These are phyloP conservation scores for Fragum sueziense DNA, from an alignment of 2,888 invertebrate genomes.

Conservation along the genomic window DNA sequence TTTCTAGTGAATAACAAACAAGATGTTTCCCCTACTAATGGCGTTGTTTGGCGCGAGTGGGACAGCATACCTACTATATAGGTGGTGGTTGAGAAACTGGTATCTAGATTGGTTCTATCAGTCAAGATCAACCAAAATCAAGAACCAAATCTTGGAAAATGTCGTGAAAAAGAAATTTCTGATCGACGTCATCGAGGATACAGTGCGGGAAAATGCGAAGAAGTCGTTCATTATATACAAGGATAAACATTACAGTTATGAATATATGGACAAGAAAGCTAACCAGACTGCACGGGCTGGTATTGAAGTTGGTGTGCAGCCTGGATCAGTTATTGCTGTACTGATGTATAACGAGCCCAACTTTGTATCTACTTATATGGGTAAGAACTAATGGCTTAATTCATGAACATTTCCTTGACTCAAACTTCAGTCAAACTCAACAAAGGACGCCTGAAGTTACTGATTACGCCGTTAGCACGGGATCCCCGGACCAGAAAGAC, in stretches of 20 bases:
- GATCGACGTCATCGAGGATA: constrained; percentile 57
- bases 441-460: too few relatives aligned
- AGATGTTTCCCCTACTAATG: constrained; percentile 34
- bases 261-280: constrained; percentile 62
- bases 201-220: constrained; percentile 38
- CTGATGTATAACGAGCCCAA: constrained; percentile 68
- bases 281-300: constrained; percentile 64
- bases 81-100: constrained; percentile 32
- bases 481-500: too few relatives aligned
- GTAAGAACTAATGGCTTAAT: too few relatives aligned
- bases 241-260: constrained; percentile 62
- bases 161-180: constrained; percentile 33
- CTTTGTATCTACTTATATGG: constrained; percentile 68
- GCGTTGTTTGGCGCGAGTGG: constrained; percentile 25
- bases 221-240: constrained; percentile 63
- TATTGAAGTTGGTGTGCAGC: constrained; percentile 59
- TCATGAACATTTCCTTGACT: too few relatives aligned
- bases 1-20: background rate
- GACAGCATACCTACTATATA: constrained; percentile 31
- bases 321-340: constrained; percentile 65
- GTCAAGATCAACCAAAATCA: background rate
- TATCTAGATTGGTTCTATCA: constrained; percentile 47
- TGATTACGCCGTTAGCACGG: too few relatives aligned
- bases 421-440: too few relatives aligned
- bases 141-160: background rate